Base-by-base conservation (phyloP, 2,888 invertebrate species). In the Megaustenia siamemsis region DNA sequence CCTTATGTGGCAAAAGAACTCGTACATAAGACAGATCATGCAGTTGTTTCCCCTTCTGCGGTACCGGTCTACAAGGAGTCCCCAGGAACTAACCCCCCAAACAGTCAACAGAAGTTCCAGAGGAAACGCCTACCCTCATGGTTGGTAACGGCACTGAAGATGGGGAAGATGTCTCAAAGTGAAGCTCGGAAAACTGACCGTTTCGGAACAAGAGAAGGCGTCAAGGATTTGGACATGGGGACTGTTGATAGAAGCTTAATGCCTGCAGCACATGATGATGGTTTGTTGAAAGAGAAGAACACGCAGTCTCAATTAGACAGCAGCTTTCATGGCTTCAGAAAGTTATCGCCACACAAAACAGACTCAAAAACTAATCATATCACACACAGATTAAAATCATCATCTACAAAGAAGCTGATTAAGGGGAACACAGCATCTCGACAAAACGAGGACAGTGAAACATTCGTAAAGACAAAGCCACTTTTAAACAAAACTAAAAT, bases 121-220 rank as follows among this genome's bases (percentile, higher is more conserved):
- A 82, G 40, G 66, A 80, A 63, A 35, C 69, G 56, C n/a, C 69
- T 76, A 18, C 83, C 83, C 1, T 38, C 66, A 21, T 83, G 80
- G 83, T 63, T 79, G 1, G 60, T 56, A 0, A 73, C 45, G 12
- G 77, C 86, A 28, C 68, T 75, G 38, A 75, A 66, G n/a, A 38
- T 71, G n/a, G 81, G 0, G 38, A 35, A 24, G 28, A 43, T 73
- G 71, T 15, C 3, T 4, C 24, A 18, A 32, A n/a, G 10, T 3
- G 3, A 63, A 63, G 10, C 32, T 8, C n/a, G 12, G 32, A 63
- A 12, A 28, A 6, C 24, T 24, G n/a, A 5, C 18, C 8, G 24
- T 28, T 24, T 18, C 8, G 43, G 21, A 38, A 40, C 3, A 43
- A 69, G 8, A 69, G 18, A 21, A 38, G 43, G n/a, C n/a, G n/a